Evolutionary conservation across 1,140 invertebrate genomes (phyloP).

Genomic region (Drosophila pruinosa): DNA sequence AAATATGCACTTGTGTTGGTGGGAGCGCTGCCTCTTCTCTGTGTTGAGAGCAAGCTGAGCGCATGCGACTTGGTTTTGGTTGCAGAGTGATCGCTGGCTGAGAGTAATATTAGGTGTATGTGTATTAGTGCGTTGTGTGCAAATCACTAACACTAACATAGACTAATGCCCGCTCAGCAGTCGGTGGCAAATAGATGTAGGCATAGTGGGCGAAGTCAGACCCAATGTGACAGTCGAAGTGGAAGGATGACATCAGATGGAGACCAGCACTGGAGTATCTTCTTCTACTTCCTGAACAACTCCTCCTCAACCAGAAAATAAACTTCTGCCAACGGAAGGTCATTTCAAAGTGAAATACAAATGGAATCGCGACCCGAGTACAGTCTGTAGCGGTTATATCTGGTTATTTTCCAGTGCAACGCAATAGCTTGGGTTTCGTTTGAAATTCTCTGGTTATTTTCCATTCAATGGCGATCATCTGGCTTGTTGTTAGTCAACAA

Average conservation of each 20-base stretch:
- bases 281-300: neutral
- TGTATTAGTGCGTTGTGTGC: conserved; percentile 33
- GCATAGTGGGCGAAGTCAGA: neutral
- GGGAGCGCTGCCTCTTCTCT: neutral
- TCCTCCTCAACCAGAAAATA: neutral
- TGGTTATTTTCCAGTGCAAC: conserved; percentile 10
- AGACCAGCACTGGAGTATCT: neutral
- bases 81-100: neutral
- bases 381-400: neutral
- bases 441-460: conserved; percentile 32
- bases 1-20: conserved; percentile 34
- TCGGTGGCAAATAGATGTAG: neutral
- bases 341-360: neutral
- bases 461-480: conserved; percentile 14
- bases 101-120: conserved; percentile 15
- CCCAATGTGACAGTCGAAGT: neutral
- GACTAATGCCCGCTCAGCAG: conserved; percentile 4
- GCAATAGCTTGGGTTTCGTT: conserved; percentile 4
- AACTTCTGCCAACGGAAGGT: neutral
- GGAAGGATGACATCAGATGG: neutral
- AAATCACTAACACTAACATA: conserved; percentile 18
- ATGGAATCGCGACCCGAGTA: neutral
- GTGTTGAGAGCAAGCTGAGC: too few species aligned
- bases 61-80: neutral
- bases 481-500: conserved; percentile 33